Base-by-base conservation (phyloP, 35 echinoderm and acorn worm genomes). In the Eucidaris tribuloides region DNA sequence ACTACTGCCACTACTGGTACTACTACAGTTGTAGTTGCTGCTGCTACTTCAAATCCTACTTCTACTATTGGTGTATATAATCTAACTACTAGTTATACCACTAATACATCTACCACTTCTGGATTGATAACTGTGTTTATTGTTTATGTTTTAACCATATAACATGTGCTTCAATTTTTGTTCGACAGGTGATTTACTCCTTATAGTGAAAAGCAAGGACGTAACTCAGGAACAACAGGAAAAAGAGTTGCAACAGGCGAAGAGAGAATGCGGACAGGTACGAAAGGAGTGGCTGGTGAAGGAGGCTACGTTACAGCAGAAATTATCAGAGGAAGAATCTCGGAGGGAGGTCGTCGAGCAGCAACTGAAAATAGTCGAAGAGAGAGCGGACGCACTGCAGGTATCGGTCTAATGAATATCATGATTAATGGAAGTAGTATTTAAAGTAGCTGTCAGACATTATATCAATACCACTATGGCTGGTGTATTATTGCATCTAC, bases 221-320 rank as follows among this genome's bases (percentile, higher is more conserved):
- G 85, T 88, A 2, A 88, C 85, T 1, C 85, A 88, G 45, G 85
- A 88, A 50, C 85, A 88, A 46, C 85, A 88, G 59, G 85, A 88
- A 45, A 88, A 88, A 44, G 85, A 88, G 76, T 77, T 88, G 17
- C 24, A 62, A 37, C 59, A 41, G 40, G 57, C 60, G 2, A 57
- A 77, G 38, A 78, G 78, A 49, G 77, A 88, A 17, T 60, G 48
- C 17, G 77, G 61, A 5, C 52, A 81, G 55, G 57, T 88, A 39
- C 77, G 85, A 25, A 55, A 74, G 29, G 60, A 79, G 27, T 49
- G 42, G 49, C 60, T 64, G 25, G 76, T 44, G 58, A 61, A 79
- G 19, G 76, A 88, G 33, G 38, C 68, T 22, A 66, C 31, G 29
- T 77, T 88, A 25, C 39, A 88, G 34, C 85, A 80, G 40, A 76